Evolutionary conservation across 2,113 vertebrate species (phyloP), one percentile per base, ranked within the genome.

Genomic region (Sardina pilchardus): DNA sequence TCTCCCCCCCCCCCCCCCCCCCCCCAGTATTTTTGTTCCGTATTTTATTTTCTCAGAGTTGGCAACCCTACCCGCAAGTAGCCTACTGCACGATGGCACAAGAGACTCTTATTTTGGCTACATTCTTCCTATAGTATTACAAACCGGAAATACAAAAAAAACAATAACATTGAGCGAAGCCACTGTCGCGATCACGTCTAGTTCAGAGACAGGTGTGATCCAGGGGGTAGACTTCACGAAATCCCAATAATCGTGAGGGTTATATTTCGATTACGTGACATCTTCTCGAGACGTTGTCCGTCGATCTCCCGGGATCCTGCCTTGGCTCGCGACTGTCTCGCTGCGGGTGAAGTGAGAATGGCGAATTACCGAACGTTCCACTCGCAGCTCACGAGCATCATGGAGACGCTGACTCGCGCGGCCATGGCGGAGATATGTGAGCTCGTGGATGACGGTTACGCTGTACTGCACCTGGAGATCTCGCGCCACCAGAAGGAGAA

Each of bases 391-490:
- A 90, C 92, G 67, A 91, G 89, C 59, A 91, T 93, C 82, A 93
- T 93, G 92, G 92, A 93, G 85, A 90, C 90, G 4, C 84, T 93
- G 83, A 91, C 91, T 19, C 90, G 90, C 1, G 91, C 92, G 21
- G 92, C 92, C 17, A 90, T 93, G 85, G 91, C 91, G 8, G 91
- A 93, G 34, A 92, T 93, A 47, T 91, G 90, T 83, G 91, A 93
- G 86, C 89, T 93, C 1, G 92, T 93, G 45, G 92, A 93, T 80
- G 90, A 89, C 17, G 91, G 91, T 6, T 92, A 92, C 81, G 89
- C 92, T 0, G 85, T 91, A 43, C 50, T 93, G 48, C 89, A 90
- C 48, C 30, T 91, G 36, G 90, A 91, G 87, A 90, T 93, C 43
- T 92, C 91, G 0, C 90, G 91, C 12, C 87, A 90, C 19, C 92